These are phyloP conservation scores for Microtus pennsylvanicus DNA, from an alignment of 2,113 vertebrate genomes.

Conservation along the genomic window DNA sequence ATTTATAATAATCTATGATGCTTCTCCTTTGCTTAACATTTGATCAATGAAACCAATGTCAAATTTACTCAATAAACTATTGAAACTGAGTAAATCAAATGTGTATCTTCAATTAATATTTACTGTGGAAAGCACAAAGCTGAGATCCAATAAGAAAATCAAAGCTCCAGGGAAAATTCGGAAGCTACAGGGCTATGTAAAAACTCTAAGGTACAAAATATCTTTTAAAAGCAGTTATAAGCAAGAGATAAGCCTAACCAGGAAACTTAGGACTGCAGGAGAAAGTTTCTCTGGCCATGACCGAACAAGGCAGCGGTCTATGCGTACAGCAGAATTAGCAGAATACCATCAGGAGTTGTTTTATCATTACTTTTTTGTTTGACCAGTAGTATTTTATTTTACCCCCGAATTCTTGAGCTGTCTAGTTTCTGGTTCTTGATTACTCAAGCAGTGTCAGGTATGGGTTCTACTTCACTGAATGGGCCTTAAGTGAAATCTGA, in stretches of 20 bases:
- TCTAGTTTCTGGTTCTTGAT: neutral
- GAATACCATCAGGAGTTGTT: neutral
- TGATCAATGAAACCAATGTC: conserved; percentile 37
- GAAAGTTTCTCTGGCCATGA: neutral
- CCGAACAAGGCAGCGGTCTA: neutral
- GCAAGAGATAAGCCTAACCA: neutral
- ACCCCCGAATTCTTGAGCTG: neutral
- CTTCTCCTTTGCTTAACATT: conserved; percentile 37
- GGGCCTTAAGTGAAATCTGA: neutral
- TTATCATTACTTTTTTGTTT: neutral
- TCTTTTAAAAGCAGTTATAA: neutral
- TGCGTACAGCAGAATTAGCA: neutral
- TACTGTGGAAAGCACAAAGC: conserved; percentile 1
- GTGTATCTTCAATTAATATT: conserved; percentile 34
- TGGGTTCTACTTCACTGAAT: neutral
- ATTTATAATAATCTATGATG: neutral
- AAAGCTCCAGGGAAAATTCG: neutral
- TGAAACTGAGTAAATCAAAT: conserved; percentile 35
- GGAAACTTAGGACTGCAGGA: neutral
- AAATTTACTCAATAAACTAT: conserved; percentile 10
- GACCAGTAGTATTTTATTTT: neutral
- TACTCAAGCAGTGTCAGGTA: neutral
- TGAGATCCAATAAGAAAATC: neutral
- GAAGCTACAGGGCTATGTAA: neutral
- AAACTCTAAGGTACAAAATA: neutral